phyloP scores from a whole-genome alignment of 2,888 invertebrate genomes.

The Pegoplata infirma region DNA sequence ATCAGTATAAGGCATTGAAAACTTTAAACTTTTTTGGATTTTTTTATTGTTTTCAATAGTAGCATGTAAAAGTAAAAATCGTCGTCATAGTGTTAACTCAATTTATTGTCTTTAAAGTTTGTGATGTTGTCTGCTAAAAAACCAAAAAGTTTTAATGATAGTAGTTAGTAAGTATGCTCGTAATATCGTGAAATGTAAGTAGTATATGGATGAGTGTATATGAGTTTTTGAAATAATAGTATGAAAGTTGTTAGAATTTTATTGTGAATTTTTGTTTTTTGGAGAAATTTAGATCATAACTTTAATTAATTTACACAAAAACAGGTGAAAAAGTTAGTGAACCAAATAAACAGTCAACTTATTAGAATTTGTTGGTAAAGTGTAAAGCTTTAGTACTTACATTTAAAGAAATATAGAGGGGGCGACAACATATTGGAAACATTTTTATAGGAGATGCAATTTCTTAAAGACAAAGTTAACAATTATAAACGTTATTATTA shows the following conservation, averaged over 20 bases:
- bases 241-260: not conserved
- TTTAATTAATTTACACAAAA: not conserved
- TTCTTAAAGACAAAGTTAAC: too few relatives aligned
- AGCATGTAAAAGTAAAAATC: not conserved
- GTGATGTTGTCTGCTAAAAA: not conserved
- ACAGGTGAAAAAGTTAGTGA: conserved; percentile 13
- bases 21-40: not conserved
- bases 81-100: not conserved
- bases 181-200: not conserved
- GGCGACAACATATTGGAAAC: too few relatives aligned
- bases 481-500: too few relatives aligned
- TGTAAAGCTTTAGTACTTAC: too few relatives aligned
- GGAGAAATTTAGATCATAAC: not conserved
- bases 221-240: not conserved
- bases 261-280: not conserved
- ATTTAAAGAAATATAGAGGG: too few relatives aligned
- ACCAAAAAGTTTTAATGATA: not conserved
- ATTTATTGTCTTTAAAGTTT: not conserved
- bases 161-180: not conserved
- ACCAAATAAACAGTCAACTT: not conserved
- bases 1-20: not conserved
- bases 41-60: too few relatives aligned
- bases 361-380: too few relatives aligned
- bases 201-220: not conserved
- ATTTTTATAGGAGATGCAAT: too few relatives aligned